These are phyloP conservation scores for Tolmerus cingulatus DNA, from an alignment of 2,888 invertebrate species.

Conservation along the genomic window DNA sequence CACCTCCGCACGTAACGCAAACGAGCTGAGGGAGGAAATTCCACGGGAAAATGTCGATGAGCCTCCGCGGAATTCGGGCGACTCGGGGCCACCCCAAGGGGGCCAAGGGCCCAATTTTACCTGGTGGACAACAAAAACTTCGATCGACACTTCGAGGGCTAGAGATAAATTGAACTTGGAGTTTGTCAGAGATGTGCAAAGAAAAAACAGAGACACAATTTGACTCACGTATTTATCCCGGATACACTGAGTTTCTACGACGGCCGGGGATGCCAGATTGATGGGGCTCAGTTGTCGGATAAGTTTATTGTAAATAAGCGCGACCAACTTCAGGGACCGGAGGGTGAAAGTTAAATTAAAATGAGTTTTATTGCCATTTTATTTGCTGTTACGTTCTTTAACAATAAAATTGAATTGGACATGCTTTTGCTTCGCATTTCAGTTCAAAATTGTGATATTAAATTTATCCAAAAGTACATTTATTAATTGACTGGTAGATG, in stretches of 20 bases:
- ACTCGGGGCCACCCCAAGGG: background rate
- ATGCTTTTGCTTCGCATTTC: background rate
- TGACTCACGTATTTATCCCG: constrained; percentile 27
- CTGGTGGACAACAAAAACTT: constrained; percentile 15
- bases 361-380: background rate
- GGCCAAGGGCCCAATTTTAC: background rate
- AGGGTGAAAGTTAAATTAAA: background rate
- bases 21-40: background rate
- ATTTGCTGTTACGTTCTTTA: background rate
- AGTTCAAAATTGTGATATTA: background rate
- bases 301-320: background rate
- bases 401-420: background rate
- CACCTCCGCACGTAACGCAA: constrained; percentile 5
- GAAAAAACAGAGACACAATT: constrained; percentile 36
- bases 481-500: background rate
- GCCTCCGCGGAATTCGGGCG: background rate
- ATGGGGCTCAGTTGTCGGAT: background rate
- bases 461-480: background rate
- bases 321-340: background rate
- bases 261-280: background rate
- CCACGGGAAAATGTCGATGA: background rate
- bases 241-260: constrained; percentile 2
- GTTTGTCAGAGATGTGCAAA: constrained; percentile 13
- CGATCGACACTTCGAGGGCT: background rate
- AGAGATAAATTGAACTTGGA: constrained; percentile 1